Percentiles rank a stretch among this genome's conserved stretches.
These are phyloP conservation scores for Pristis pectinata DNA, from an alignment of 2,797 vertebrate genomes.

Conservation along the genomic window DNA sequence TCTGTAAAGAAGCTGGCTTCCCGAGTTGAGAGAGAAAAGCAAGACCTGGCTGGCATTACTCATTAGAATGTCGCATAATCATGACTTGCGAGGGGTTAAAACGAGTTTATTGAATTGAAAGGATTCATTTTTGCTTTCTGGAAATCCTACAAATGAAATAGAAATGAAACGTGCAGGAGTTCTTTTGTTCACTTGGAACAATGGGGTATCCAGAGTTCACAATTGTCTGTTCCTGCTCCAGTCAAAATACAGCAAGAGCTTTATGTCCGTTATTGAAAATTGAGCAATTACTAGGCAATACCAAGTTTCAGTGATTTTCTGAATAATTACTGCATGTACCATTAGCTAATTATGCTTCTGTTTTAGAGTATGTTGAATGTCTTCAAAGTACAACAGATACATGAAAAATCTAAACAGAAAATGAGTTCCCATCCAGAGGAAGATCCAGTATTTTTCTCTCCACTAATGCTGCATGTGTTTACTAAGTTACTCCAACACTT, in stretches of 20 bases:
- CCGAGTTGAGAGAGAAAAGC: not conserved
- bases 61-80: not conserved
- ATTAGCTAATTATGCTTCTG: not conserved
- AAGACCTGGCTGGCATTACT: not conserved
- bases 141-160: not conserved
- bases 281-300: not conserved
- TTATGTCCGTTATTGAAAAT: not conserved
- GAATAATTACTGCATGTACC: not conserved
- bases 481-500: not conserved
- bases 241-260: not conserved
- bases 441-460: not conserved
- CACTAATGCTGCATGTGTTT: not conserved
- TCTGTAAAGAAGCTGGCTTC: not conserved
- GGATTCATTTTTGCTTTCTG: no score
- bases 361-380: no score
- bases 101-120: slow-evolving; percentile 1
- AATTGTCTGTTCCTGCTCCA: not conserved
- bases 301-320: not conserved
- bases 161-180: not conserved
- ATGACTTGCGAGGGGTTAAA: not conserved
- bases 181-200: not conserved
- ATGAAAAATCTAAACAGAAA: not conserved
- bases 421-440: not conserved
- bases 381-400: not conserved
- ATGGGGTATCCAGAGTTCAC: not conserved